phyloP scores from a whole-genome alignment of 2,113 vertebrate species.

The Oryzias woworae region DNA sequence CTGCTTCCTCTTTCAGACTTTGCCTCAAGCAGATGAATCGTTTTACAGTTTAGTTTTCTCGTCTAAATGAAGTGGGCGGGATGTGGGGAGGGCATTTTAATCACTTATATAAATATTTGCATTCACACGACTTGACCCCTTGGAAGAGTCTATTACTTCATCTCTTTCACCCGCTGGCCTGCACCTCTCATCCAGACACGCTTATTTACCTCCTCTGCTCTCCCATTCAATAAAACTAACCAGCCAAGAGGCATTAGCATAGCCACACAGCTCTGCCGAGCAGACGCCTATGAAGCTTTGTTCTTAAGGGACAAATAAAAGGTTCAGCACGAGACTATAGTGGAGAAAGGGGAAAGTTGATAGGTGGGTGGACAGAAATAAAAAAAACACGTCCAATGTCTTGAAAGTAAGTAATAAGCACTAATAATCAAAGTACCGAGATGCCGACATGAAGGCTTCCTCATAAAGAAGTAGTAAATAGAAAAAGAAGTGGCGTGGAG shows the following conservation, averaged over 20 bases:
- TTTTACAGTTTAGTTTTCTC: conserved; percentile 73
- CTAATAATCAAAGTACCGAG: conserved; percentile 56
- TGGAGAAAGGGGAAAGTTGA: conserved; percentile 17
- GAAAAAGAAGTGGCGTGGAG: too few relatives aligned
- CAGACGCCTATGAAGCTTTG: conserved; percentile 64
- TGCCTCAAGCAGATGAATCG: conserved; percentile 75
- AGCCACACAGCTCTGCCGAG: conserved; percentile 58
- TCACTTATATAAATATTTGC: conserved; percentile 83
- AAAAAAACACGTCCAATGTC: conserved; percentile 46
- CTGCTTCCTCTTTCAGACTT: conserved; percentile 71
- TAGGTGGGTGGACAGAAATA: conserved; percentile 14
- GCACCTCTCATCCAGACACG: conserved; percentile 67
- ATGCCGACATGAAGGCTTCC: conserved; percentile 64
- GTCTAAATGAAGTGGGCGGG: conserved; percentile 79
- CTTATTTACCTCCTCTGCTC: conserved; percentile 75
- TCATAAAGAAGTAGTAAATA: conserved; percentile 42
- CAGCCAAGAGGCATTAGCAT: conserved; percentile 68
- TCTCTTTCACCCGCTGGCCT: conserved; percentile 62
- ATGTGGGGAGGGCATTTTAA: conserved; percentile 75
- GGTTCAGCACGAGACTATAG: conserved; percentile 56
- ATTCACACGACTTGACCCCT: conserved; percentile 74
- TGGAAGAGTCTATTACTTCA: conserved; percentile 72
- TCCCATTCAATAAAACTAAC: conserved; percentile 67
- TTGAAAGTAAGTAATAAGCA: conserved; percentile 67
- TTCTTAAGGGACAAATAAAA: conserved; percentile 67